A percentile compares a stretch with the other conserved stretches of the same genome.
Evolutionary conservation across 2,797 vertebrate genomes (phyloP).

Genomic region (Anomalospiza imberbis): DNA sequence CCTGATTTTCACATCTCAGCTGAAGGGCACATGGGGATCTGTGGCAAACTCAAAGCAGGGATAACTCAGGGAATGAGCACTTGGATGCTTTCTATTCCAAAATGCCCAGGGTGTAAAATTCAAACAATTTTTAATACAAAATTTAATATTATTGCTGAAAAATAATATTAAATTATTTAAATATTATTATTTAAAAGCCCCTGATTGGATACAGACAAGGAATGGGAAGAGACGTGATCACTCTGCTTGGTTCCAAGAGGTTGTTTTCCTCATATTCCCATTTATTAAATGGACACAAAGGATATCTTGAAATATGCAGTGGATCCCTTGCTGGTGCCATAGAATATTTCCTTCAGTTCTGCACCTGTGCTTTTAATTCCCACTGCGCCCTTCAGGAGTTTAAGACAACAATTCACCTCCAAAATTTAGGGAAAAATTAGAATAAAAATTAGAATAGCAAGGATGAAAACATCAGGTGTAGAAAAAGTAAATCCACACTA

Average conservation of each 20-base stretch:
- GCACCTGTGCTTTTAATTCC: background rate
- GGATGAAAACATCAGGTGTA: background rate
- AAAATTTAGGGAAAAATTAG: background rate
- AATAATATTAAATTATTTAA: too few relatives aligned
- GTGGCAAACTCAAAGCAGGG: background rate
- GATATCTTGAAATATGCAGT: background rate
- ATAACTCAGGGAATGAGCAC: background rate
- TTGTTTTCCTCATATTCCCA: background rate
- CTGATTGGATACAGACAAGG: background rate
- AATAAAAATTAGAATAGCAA: background rate
- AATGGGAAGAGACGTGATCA: background rate
- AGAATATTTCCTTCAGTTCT: background rate
- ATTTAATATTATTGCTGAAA: too few relatives aligned
- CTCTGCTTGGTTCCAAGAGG: background rate
- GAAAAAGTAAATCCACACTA: background rate
- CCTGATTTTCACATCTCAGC: background rate
- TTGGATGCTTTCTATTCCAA: background rate
- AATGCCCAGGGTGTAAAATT: background rate
- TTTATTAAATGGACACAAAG: background rate
- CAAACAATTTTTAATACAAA: background rate
- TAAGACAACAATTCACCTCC: too few relatives aligned
- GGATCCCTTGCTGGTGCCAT: background rate
- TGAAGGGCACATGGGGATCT: background rate
- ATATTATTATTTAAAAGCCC: too few relatives aligned
- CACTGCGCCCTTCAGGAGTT: background rate